A percentile compares a stretch with the other conserved stretches of the same genome.
Conservation (phyloP, 2,888 invertebrate species). For the Perizoma affinitatum region DNA sequence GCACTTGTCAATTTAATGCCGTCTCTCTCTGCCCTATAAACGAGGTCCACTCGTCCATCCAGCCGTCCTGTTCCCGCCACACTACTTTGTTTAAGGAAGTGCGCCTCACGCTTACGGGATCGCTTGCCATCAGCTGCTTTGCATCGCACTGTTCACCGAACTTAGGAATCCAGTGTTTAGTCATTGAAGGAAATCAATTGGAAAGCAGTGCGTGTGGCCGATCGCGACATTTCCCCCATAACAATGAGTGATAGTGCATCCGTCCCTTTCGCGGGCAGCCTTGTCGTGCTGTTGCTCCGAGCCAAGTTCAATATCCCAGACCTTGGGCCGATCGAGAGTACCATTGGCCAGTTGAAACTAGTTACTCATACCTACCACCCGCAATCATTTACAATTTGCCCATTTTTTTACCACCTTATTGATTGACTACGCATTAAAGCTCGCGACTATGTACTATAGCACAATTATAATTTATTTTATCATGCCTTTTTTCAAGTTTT, state of each 20-base stretch:
- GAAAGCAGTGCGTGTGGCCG: slow-evolving; percentile 68
- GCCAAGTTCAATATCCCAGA: slow-evolving; percentile 83
- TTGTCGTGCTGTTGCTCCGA: slow-evolving; percentile 74
- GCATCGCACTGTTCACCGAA: slow-evolving; percentile 70
- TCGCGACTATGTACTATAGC: too few relatives aligned
- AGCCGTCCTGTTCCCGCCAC: slow-evolving; percentile 45
- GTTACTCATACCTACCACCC: slow-evolving; percentile 71
- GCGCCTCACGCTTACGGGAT: slow-evolving; percentile 65
- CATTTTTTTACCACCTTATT: slow-evolving; percentile 63
- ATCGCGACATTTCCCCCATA: slow-evolving; percentile 75
- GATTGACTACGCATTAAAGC: slow-evolving; percentile 37
- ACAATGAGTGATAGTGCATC: slow-evolving; percentile 80
- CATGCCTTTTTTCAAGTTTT: too few relatives aligned
- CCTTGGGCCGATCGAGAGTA: slow-evolving; percentile 77
- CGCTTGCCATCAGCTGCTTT: slow-evolving; percentile 59
- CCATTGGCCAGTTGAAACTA: slow-evolving; percentile 71
- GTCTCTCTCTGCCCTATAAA: slow-evolving; percentile 42
- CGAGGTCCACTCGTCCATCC: slow-evolving; percentile 27
- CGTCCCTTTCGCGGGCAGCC: slow-evolving; percentile 76
- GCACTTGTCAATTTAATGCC: slow-evolving; percentile 60
- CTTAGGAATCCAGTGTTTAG: slow-evolving; percentile 65
- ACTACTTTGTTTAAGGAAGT: slow-evolving; percentile 72
- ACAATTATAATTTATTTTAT: too few relatives aligned
- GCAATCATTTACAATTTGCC: slow-evolving; percentile 67
- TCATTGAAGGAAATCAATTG: slow-evolving; percentile 61